These are phyloP conservation scores for Ethmia dodecea DNA, from an alignment of 2,888 invertebrate genomes.

Conservation along the genomic window DNA sequence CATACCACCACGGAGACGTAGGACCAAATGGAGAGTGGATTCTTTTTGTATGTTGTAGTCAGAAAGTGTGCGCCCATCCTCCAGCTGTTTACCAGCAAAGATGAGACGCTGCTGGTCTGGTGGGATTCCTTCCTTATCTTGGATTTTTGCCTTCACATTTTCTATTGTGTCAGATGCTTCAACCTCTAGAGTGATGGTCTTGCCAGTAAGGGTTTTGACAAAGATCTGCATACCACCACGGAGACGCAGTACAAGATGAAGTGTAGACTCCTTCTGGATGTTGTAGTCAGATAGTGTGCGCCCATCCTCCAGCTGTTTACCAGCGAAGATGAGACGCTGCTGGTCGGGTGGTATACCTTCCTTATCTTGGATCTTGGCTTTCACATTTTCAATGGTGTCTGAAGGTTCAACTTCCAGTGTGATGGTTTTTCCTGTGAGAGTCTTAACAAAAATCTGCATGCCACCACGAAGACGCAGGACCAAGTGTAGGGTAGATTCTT, in stretches of 20 bases:
- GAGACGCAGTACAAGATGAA: conserved; percentile 45
- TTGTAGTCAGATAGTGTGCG: conserved; percentile 52
- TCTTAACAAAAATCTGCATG: conserved; percentile 56
- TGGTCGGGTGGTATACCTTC: conserved; percentile 58
- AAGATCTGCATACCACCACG: conserved; percentile 61
- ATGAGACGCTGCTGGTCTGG: conserved; percentile 53
- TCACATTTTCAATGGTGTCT: conserved; percentile 59
- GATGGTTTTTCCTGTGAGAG: conserved; percentile 49
- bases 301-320: conserved; percentile 50
- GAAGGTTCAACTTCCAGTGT: conserved; percentile 51
- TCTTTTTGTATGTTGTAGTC: conserved; percentile 64
- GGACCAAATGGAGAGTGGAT: conserved; percentile 49
- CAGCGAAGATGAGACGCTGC: conserved; percentile 50
- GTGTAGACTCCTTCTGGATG: conserved; percentile 50
- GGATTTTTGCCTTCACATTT: conserved; percentile 55
- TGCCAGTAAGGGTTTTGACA: conserved; percentile 50
- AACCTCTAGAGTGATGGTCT: conserved; percentile 50
- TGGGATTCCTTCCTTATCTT: conserved; percentile 53
- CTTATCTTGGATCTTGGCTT: conserved; percentile 60
- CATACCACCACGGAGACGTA: conserved; percentile 57
- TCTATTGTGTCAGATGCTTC: conserved; percentile 52
- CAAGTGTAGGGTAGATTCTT: conserved; percentile 47
- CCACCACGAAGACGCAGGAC: conserved; percentile 50
- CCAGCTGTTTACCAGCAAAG: conserved; percentile 54
- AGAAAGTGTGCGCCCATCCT: conserved; percentile 55